Evolutionary conservation across 1,140 invertebrate genomes (phyloP), one percentile per base, ranked within the genome.

Genomic region (Bombus picipes): DNA sequence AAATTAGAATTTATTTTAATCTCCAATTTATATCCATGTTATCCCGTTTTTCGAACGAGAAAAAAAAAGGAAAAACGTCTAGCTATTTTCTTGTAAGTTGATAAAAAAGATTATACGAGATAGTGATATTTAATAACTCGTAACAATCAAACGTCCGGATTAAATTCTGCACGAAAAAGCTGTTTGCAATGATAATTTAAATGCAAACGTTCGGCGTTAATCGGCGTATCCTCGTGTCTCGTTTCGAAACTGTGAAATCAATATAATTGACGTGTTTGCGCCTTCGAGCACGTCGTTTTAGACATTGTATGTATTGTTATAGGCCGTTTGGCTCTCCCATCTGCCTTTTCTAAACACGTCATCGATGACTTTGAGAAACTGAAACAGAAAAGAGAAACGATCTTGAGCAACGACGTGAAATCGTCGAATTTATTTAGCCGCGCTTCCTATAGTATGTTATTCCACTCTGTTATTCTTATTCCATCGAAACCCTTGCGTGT

Each of bases 381-480:
- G 41, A 41, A 8, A n/a, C 28, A n/a, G 41, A 32, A 32, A 72
- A 32, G 41, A 47, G 73, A 25, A 53, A 53, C n/a, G 43, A 75
- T 53, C 43, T 75, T 34, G 73, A 75, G 43, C 73, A 53, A 75
- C 41, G n/a, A 34, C 18, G 41, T 25, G 41, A 53, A 34, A 73
- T 32, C 39, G 71, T 47, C 41, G 71, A 47, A 13, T 75, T 43
- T 75, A 34, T 47, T 53, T 53, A 47, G 22, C 43, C 43, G n/a
- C 22, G n/a, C 41, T 47, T n/a, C 41, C n/a, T 12, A 41, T 10
- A 18, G 8, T 18, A n/a, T n/a, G 22, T 72, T 41, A 28, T 72
- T 72, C 71, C 70, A 41, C 18, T 74, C 41, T 53, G 72, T 74
- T 76, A 76, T 76, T 57, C 53, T 28, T 59, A 59, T 76, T 57